Conservation (phyloP, 2,888 invertebrate genomes). For the Limnephilus lunatus region DNA sequence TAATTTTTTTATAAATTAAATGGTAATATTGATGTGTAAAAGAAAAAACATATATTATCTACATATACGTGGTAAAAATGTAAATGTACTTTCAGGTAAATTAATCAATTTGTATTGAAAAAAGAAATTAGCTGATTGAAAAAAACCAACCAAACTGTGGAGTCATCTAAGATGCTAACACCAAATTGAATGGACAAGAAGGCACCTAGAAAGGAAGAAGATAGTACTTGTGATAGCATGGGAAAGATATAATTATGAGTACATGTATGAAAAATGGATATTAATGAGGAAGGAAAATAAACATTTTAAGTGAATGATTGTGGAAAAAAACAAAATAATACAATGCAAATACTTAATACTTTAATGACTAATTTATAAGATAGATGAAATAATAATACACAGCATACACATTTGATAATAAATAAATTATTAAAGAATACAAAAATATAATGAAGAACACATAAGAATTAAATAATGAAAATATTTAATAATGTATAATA, state of each 20-base stretch:
- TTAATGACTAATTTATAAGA: not conserved
- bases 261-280: not conserved
- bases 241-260: not conserved
- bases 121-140: too few relatives aligned
- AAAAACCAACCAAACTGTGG: too few relatives aligned
- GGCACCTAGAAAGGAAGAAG: not conserved
- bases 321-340: not conserved
- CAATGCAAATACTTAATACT: conserved; percentile 2
- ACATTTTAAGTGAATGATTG: not conserved
- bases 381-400: not conserved
- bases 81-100: not conserved
- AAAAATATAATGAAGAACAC: conserved; percentile 19
- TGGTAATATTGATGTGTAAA: too few relatives aligned
- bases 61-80: not conserved
- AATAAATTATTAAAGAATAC: conserved; percentile 2
- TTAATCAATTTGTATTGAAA: not conserved
- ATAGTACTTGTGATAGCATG: not conserved
- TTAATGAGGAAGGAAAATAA: conserved; percentile 2
- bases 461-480: not conserved
- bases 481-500: conserved; percentile 9
- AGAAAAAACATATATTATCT: not conserved
- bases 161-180: too few relatives aligned
- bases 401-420: not conserved
- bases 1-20: too few relatives aligned
- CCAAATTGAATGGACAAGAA: not conserved